Base-by-base conservation (phyloP, 2,888 invertebrate genomes). In the Eurois occulta region DNA sequence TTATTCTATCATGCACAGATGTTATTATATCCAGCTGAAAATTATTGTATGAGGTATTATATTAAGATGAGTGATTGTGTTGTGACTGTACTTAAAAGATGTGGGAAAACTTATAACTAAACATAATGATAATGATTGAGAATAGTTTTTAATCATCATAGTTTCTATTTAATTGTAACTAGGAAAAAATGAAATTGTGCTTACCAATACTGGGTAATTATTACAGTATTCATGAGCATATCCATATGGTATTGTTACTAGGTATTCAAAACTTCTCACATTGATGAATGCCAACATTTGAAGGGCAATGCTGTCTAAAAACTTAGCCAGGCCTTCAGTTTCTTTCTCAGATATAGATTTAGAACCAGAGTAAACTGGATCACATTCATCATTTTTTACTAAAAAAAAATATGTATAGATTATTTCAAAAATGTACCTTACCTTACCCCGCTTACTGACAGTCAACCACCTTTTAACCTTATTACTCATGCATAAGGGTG, bases 171-270 rank as follows among this genome's bases (percentile, higher is more conserved):
- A 28, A 38, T 65, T 21, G 2, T 21, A n/a, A 3, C 3, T 41
- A 16, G 8, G 18, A 72, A 72, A 38, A 48, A 28, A n/a, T 48
- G 1, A n/a, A 60, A 46, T 32, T 16, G 10, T 76, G 78, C 92
- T 93, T 89, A 96, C 96, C 91, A 95, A 82, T 77, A 96, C 89
- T 71, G 93, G 91, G 87, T 93, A 90, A 87, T 96, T 96, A 71
- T 90, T 92, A 46, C 93, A 87, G 72, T 85, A 71, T 64, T 87
- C 79, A 60, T 78, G 80, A 32, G 78, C 79, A 75, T 91, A 77
- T 70, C 91, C 93, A 91, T 93, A 95, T 8, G 96, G 96, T 68
- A 95, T 88, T 73, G 95, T 94, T 46, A 96, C 90, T 38, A 94
- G 88, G 66, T 88, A 91, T 46, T 91, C 92, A 91, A 93, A 95